phyloP scores from a whole-genome alignment of 2,888 invertebrate genomes.

The Orchesellides sinensis region DNA sequence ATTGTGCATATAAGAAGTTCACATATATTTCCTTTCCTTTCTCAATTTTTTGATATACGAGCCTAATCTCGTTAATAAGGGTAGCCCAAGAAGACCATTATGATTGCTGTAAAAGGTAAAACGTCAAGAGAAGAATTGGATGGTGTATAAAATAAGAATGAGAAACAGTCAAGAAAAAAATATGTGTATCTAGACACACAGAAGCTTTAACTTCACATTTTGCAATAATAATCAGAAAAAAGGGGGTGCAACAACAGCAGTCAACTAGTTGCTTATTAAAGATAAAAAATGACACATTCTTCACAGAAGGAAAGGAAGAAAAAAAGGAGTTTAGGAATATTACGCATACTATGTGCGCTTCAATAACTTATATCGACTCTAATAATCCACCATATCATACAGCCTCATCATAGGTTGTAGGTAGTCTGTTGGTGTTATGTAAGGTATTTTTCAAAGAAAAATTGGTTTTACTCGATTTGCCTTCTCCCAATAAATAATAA shows the following conservation, averaged over 20 bases:
- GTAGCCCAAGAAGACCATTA: slow-evolving; percentile 64
- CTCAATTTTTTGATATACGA: slow-evolving; percentile 63
- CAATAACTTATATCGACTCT: background rate
- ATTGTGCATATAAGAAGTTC: background rate
- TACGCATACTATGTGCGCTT: background rate
- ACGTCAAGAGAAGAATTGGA: slow-evolving; percentile 61
- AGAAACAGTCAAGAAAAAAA: background rate
- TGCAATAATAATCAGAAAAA: slow-evolving; percentile 62
- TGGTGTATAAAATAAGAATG: slow-evolving; percentile 23
- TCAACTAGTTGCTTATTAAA: slow-evolving; percentile 65
- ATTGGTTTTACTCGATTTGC: slow-evolving; percentile 31
- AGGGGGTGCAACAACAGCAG: slow-evolving; percentile 64
- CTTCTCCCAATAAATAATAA: slow-evolving; percentile 43
- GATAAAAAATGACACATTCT: slow-evolving; percentile 66
- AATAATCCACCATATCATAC: too few species aligned
- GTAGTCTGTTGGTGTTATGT: background rate
- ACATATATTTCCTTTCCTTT: slow-evolving; percentile 24
- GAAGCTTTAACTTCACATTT: slow-evolving; percentile 46
- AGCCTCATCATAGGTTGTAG: background rate
- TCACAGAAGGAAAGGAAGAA: slow-evolving; percentile 44
- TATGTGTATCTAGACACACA: slow-evolving; percentile 9
- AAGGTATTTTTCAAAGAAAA: slow-evolving; percentile 41
- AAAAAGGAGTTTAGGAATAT: background rate
- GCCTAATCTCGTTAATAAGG: slow-evolving; percentile 67
- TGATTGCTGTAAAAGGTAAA: slow-evolving; percentile 65